Evolutionary conservation across 2,888 invertebrate species (phyloP), one percentile per base, ranked within the genome.

Genomic region (Conomelus anceps): DNA sequence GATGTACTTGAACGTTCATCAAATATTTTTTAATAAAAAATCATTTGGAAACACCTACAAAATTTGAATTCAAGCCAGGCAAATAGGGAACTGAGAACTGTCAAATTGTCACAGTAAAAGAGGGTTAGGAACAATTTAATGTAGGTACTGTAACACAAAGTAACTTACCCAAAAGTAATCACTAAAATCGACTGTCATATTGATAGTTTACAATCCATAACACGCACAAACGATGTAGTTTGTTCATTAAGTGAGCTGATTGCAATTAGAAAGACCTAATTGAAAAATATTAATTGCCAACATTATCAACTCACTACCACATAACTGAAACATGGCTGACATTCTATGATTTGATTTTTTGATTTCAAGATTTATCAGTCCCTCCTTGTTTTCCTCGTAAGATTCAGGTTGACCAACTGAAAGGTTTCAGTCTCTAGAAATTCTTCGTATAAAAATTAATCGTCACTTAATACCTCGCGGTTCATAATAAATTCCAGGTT

Each of bases 131-230:
- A 63, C 34, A 63, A 63, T 63, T 7, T 26, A 7, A 63, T 63
- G 1, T 1, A 24, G 20, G 63, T 63, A 63, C 1, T 3, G n/a
- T 63, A 63, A 63, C n/a, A 6, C 63, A 63, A 22, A 24, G n/a
- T 22, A 85, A 93, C 94, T 93, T 92, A 95, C 95, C 95, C 95
- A 95, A 92, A 95, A 95, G 93, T 94, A 94, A 92, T 95, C 94
- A 92, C 94, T 94, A 93, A 95, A 95, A 92, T 95, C 94, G 92
- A 95, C 94, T 92, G 94, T 94, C 94, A 95, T 95, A 89, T 85
- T 91, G 91, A 88, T 23, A 34, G 17, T 26, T 86, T 89, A 88
- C 86, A 84, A 87, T 22, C 85, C 90, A 89, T 92, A 93, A 93
- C 94, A 63, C 63, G 63, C 63, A 63, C 63, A 63, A n/a, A 63